Conservation (phyloP, 2,113 vertebrate species). For the Promerops cafer region DNA sequence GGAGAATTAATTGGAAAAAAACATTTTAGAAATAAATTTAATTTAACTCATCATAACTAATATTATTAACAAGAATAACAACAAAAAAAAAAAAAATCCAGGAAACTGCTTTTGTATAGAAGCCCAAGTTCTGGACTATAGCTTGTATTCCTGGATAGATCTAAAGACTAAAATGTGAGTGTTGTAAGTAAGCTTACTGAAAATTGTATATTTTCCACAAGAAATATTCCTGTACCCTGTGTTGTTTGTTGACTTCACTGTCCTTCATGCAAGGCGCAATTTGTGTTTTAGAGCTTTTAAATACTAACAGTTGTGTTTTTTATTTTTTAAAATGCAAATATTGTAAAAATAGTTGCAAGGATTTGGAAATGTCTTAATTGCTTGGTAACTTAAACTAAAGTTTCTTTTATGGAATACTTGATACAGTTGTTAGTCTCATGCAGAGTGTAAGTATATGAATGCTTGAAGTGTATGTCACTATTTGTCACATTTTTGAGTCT, state of each 20-base stretch:
- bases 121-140: fast-evolving
- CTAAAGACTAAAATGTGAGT: neutral
- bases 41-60: neutral
- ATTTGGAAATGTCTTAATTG: neutral
- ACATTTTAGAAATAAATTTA: neutral
- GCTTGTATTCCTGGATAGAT: neutral
- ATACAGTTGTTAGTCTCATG: neutral
- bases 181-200: neutral
- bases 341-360: neutral
- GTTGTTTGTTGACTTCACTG: neutral
- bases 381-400: neutral
- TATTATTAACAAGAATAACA: neutral
- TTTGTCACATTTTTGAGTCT: neutral
- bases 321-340: neutral
- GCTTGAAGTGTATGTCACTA: neutral
- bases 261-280: neutral
- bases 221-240: neutral
- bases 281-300: neutral
- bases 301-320: neutral
- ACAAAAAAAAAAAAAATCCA: neutral
- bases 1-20: neutral
- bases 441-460: neutral
- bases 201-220: neutral
- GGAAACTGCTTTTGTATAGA: neutral
- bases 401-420: neutral